Evolutionary conservation across 2,797 vertebrate species (phyloP).

Genomic region (Danio aesculapii): DNA sequence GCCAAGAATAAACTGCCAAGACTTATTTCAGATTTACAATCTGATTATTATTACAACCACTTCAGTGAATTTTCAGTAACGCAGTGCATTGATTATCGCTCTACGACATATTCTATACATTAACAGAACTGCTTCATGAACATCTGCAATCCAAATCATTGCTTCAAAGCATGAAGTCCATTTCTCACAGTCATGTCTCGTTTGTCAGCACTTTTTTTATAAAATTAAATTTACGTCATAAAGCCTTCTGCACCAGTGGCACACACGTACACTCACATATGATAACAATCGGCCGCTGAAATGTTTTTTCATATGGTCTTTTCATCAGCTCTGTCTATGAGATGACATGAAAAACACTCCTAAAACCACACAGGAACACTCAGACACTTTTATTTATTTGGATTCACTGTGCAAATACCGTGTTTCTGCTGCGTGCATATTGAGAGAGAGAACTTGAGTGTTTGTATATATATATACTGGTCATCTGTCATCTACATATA

Average conservation of each 20-base stretch:
- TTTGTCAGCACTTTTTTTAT: conserved; percentile 42
- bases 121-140: conserved; percentile 4
- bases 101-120: background rate
- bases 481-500: background rate
- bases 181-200: conserved; percentile 14
- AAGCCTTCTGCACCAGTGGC: conserved; percentile 17
- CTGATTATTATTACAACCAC: background rate
- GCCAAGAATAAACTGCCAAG: background rate
- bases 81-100: background rate
- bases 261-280: conserved; percentile 15
- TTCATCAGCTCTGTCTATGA: conserved; percentile 42
- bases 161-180: conserved; percentile 13
- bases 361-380: conserved; percentile 45
- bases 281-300: conserved; percentile 7
- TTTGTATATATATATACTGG: conserved; percentile 26
- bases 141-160: conserved; percentile 36
- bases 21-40: conserved; percentile 3
- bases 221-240: conserved; percentile 38
- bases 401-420: background rate
- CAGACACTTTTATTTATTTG: conserved; percentile 30
- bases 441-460: conserved; percentile 16
- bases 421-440: conserved; percentile 10
- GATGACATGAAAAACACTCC: conserved; percentile 8
- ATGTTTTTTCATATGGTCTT: conserved; percentile 45
- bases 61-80: background rate